A percentile compares a stretch with the other conserved stretches of the same genome.
Evolutionary conservation across 2,888 invertebrate genomes (phyloP).

Genomic region (Aphidius colemani): DNA sequence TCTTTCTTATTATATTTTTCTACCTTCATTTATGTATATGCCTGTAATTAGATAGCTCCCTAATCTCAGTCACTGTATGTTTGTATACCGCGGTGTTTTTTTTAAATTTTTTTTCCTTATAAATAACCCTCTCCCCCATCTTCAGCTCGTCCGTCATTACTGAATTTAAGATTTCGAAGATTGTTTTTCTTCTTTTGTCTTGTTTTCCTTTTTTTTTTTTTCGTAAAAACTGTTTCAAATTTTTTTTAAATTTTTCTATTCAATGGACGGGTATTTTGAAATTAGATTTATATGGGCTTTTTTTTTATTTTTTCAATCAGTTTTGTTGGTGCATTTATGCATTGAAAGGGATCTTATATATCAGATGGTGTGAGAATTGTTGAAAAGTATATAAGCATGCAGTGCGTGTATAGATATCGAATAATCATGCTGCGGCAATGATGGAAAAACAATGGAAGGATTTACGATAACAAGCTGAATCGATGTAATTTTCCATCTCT

Average conservation of each 20-base stretch:
- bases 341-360: too few relatives aligned
- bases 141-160: neutral
- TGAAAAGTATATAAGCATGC: neutral
- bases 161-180: neutral
- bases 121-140: neutral
- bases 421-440: constrained; percentile 16
- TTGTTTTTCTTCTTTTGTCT: neutral
- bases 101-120: neutral
- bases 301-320: too few relatives aligned
- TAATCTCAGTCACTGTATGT: constrained; percentile 29
- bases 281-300: too few relatives aligned
- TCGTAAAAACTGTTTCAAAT: too few relatives aligned
- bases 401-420: constrained; percentile 2
- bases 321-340: too few relatives aligned
- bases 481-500: constrained; percentile 20
- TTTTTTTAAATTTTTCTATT: too few relatives aligned
- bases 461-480: constrained; percentile 24
- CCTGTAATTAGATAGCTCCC: constrained; percentile 52
- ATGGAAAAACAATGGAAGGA: constrained; percentile 10
- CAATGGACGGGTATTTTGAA: too few relatives aligned
- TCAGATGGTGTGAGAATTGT: too few relatives aligned
- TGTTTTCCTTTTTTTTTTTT: too few relatives aligned
- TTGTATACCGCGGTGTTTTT: constrained; percentile 10
- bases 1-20: constrained; percentile 16
- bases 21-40: constrained; percentile 45